Evolutionary conservation across 2,797 vertebrate genomes (phyloP), one percentile per base, ranked within the genome.

Genomic region (Meriones psammophilus): DNA sequence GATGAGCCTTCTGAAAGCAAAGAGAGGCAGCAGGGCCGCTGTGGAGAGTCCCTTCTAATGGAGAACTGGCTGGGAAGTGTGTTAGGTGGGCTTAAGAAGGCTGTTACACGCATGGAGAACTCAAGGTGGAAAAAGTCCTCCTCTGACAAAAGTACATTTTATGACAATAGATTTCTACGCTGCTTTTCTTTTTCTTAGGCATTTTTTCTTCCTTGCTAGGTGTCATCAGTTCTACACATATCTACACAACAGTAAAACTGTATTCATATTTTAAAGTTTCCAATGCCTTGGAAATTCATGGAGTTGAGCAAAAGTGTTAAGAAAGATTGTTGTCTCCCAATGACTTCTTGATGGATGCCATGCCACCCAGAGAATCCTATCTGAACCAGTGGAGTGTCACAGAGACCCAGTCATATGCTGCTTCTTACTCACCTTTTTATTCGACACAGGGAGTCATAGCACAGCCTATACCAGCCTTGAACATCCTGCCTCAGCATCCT

Each of bases 1-100:
- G 64, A 66, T 28, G n/a, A 1, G 56, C 58, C 46, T 93, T 91
- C 89, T 90, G 81, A 66, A 92, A 96, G 68, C 74, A 24, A 62
- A 18, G 60, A 79, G 62, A 33, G 93, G 24, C 50, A 56, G 60
- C 13, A 50, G 77, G 26, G 87, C 1, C 64, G 30, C 56, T 66
- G 30, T 79, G 81, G 91, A 96, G 89, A 96, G 79, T 96, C 95
- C 73, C 8, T 62, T 83, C 56, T 56, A 60, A 88, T 91, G 95
- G 64, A 94, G 95, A 86, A 93, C 95, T 39, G 86, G 77, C 79
- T 96, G 36, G 56, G 78, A 90, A 96, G 84, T 5, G 66, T 81
- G 84, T 97, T 92, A 66, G 69, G 58, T 85, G 1, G 1, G 64
- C 58, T 96, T 92, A 13, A 54, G 88, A 77, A 85, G 28, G 46